Conservation (phyloP, 1,140 invertebrate species). For the Campoletis sonorensis region DNA sequence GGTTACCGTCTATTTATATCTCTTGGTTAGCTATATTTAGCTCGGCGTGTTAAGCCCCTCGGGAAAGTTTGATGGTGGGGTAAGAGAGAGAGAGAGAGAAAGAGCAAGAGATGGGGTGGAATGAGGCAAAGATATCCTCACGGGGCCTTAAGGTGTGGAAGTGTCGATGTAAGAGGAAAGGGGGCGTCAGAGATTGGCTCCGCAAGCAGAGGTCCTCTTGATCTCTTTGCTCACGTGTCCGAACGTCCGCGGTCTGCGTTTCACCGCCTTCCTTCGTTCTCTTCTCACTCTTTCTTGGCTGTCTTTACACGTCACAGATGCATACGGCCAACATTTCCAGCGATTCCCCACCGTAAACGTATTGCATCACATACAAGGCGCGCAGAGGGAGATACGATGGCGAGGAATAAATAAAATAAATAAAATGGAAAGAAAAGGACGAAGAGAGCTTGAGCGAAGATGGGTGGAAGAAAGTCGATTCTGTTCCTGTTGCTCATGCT, state of each 20-base stretch:
- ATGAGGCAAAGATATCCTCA: slow-evolving; percentile 19
- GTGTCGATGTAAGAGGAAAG: slow-evolving; percentile 26
- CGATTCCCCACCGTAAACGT: background rate
- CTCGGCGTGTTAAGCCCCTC: slow-evolving; percentile 51
- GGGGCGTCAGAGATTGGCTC: slow-evolving; percentile 32
- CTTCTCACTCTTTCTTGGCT: background rate
- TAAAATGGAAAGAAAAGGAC: slow-evolving; percentile 3
- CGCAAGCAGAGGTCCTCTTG: slow-evolving; percentile 8
- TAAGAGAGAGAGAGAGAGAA: background rate
- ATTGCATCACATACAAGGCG: slow-evolving; percentile 19
- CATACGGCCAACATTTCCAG: background rate
- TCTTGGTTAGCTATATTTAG: slow-evolving; percentile 68
- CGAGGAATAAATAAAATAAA: slow-evolving; percentile 23
- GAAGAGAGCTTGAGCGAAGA: background rate
- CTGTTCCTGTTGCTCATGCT: slow-evolving; percentile 14
- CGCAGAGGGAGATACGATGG: slow-evolving; percentile 17
- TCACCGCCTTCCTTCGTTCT: background rate
- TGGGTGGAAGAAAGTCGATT: slow-evolving; percentile 15
- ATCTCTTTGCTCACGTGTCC: slow-evolving; percentile 20
- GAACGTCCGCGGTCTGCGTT: slow-evolving; percentile 30
- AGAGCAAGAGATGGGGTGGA: background rate
- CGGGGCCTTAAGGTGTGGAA: slow-evolving; percentile 17
- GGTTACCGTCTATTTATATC: slow-evolving; percentile 68
- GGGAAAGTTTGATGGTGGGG: slow-evolving; percentile 51
- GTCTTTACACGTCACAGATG: background rate